These are phyloP conservation scores for Microtus montanus DNA, from an alignment of 2,113 vertebrate genomes.

Conservation along the genomic window DNA sequence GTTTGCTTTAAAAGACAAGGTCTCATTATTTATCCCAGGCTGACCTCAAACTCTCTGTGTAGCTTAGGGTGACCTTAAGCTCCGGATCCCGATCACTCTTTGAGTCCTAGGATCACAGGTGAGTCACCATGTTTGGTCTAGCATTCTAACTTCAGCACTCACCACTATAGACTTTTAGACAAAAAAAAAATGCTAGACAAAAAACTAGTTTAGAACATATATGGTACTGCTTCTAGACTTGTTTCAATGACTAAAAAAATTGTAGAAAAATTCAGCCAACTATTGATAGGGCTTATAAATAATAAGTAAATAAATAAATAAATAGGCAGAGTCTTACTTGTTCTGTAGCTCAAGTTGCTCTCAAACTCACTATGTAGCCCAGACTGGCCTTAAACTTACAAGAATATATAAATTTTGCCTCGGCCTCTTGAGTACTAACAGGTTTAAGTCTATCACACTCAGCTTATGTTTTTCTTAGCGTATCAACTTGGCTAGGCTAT, in stretches of 20 bases:
- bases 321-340: not conserved
- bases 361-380: not conserved
- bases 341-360: not conserved
- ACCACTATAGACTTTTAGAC: constrained; percentile 22
- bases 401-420: not conserved
- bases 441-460: not conserved
- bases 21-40: not conserved
- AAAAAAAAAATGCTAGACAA: not conserved
- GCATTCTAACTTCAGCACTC: not conserved
- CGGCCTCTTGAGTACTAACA: not conserved
- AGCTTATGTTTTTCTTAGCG: not conserved
- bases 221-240: not conserved
- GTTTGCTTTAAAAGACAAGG: not conserved
- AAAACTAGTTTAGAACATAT: constrained; percentile 1
- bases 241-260: constrained; percentile 52
- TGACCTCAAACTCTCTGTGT: not conserved
- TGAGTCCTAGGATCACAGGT: not conserved
- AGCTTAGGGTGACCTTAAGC: not conserved
- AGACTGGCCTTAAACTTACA: not conserved
- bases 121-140: not conserved
- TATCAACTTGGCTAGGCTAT: not conserved
- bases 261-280: constrained; percentile 15
- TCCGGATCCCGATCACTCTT: not conserved
- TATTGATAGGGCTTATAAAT: not conserved
- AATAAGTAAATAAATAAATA: not conserved